A percentile compares a stretch with the other conserved stretches of the same genome.
phyloP scores from a whole-genome alignment of 2,888 invertebrate genomes.

The Augiades crinisus region DNA sequence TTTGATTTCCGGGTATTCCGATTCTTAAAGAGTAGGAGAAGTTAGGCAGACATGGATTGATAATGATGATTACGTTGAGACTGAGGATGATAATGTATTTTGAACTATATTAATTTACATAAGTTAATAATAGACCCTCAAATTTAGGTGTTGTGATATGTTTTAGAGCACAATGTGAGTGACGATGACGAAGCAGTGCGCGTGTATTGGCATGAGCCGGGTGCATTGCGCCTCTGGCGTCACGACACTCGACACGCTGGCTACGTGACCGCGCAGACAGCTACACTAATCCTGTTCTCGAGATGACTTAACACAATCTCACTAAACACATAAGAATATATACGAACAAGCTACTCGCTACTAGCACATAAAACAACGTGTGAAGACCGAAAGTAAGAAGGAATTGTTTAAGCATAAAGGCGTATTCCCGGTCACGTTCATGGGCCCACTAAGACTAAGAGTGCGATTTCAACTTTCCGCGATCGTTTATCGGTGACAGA shows the following conservation, averaged over 20 bases:
- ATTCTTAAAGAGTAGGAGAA: too few species aligned
- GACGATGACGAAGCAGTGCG: constrained; percentile 32
- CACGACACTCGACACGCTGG: constrained; percentile 52
- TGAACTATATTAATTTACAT: not conserved
- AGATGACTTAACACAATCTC: not conserved
- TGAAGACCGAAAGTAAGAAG: not conserved
- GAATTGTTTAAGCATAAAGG: constrained; percentile 7
- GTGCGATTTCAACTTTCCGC: constrained; percentile 52
- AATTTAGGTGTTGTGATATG: not conserved
- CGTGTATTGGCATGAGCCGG: constrained; percentile 62
- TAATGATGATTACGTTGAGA: too few species aligned
- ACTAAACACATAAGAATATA: not conserved
- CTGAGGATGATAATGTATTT: too few species aligned
- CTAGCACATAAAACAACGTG: constrained; percentile 2
- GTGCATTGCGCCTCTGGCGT: constrained; percentile 32
- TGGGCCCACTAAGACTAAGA: constrained; percentile 43
- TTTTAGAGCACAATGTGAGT: constrained; percentile 3
- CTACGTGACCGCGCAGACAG: constrained; percentile 75
- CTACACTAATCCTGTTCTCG: constrained; percentile 61
- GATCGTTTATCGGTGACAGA: constrained; percentile 50
- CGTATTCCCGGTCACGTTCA: constrained; percentile 51
- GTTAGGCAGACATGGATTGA: too few species aligned
- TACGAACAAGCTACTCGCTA: not conserved
- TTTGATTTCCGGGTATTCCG: too few species aligned
- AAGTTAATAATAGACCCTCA: too few species aligned